phyloP scores from a whole-genome alignment of 1,140 invertebrate genomes.

The Sycobia sp. region DNA sequence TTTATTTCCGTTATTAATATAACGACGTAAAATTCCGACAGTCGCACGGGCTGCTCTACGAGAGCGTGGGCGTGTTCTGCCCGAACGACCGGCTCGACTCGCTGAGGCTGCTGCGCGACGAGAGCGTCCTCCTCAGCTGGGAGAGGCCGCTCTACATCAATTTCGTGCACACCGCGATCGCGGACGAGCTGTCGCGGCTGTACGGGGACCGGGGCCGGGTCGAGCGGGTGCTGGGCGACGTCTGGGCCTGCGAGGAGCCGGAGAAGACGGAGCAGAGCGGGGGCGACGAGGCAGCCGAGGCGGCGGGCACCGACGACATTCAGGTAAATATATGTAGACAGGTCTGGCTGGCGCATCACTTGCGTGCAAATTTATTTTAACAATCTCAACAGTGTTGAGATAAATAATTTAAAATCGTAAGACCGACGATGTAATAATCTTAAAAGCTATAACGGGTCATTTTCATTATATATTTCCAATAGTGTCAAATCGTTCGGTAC shows the following conservation, averaged over 20 bases:
- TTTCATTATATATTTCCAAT: too few species aligned
- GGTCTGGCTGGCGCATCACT: too few species aligned
- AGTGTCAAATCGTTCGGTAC: too few species aligned
- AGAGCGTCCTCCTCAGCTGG: conserved; percentile 79
- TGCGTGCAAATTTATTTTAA: too few species aligned
- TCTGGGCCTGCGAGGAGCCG: conserved; percentile 72
- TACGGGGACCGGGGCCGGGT: conserved; percentile 70
- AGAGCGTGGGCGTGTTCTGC: conserved; percentile 82
- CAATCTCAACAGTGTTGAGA: too few species aligned
- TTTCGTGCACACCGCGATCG: conserved; percentile 78
- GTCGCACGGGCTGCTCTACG: conserved; percentile 78
- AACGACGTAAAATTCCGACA: too few species aligned
- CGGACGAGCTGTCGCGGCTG: conserved; percentile 71
- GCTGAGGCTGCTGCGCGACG: conserved; percentile 71
- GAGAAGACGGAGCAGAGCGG: conserved; percentile 36
- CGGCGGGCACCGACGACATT: conserved; percentile 46
- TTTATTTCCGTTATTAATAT: too few species aligned
- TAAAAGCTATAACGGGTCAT: too few species aligned
- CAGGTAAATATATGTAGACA: conserved; percentile 36
- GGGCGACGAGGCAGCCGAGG: conserved; percentile 31
- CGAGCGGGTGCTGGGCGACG: conserved; percentile 77
- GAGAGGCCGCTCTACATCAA: conserved; percentile 79
- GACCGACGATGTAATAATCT: too few species aligned
- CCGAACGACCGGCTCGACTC: conserved; percentile 73
- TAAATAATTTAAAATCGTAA: too few species aligned